A percentile compares a stretch with the other conserved stretches of the same genome.
phyloP scores from a whole-genome alignment of 1,140 invertebrate genomes.

The Leguminivora glycinivorella region DNA sequence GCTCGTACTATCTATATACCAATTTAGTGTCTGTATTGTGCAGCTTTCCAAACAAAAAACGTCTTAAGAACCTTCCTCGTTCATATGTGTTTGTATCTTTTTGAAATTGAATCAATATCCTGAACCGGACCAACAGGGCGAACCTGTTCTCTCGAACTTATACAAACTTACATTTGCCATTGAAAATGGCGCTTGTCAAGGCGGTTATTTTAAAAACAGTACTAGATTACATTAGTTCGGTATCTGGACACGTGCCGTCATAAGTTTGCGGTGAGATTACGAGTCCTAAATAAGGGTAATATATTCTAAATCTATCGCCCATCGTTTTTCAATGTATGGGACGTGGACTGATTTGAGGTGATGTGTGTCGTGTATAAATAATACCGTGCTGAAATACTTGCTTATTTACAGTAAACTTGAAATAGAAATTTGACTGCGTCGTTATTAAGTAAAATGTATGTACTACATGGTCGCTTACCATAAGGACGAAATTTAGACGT shows the following conservation, averaged over 20 bases:
- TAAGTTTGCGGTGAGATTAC: conserved; percentile 21
- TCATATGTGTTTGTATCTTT: neutral
- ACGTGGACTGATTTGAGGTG: neutral
- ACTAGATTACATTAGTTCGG: neutral
- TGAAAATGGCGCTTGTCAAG: neutral
- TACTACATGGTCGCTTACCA: too few species aligned
- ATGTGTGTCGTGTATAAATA: neutral
- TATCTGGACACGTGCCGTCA: neutral
- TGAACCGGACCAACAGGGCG: conserved; percentile 18
- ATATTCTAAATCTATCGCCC: conserved; percentile 24
- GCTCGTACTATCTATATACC: conserved; percentile 12
- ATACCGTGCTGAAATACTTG: neutral
- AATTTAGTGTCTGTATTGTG: conserved; percentile 24
- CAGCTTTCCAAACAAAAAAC: neutral
- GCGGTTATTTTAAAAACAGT: neutral
- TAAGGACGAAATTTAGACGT: too few species aligned
- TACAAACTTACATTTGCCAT: neutral
- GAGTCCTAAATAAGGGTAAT: conserved; percentile 24
- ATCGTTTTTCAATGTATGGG: conserved; percentile 14
- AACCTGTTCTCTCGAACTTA: conserved; percentile 19
- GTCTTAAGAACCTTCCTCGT: neutral
- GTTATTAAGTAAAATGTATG: too few species aligned
- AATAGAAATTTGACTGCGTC: too few species aligned
- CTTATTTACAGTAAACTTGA: too few species aligned
- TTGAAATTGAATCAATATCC: neutral